Evolutionary conservation across 2,888 invertebrate species (phyloP).

Genomic region (Bimastos eiseni): DNA sequence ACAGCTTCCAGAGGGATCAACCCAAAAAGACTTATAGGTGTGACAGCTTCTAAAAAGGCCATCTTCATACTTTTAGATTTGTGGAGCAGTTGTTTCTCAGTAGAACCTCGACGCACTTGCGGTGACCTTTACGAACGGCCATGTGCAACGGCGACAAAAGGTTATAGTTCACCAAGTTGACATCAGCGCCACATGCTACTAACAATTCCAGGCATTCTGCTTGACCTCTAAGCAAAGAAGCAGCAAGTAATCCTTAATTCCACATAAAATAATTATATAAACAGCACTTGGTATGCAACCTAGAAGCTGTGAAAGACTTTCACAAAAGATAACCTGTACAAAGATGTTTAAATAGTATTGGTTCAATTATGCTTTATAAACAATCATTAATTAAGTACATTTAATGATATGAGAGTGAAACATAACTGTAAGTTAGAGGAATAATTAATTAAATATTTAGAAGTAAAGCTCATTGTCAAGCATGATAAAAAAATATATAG

Average conservation of each 20-base stretch:
- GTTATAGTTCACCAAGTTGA: not conserved
- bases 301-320: not conserved
- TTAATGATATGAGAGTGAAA: not conserved
- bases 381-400: not conserved
- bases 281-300: not conserved
- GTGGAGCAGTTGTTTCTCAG: constrained; percentile 17
- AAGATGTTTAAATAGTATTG: not conserved
- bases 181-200: not conserved
- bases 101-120: not conserved
- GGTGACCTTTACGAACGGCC: constrained; percentile 18
- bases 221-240: not conserved
- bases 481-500: too few species aligned
- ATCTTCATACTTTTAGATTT: constrained; percentile 9
- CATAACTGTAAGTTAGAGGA: not conserved
- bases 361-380: not conserved
- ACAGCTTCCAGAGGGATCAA: too few species aligned
- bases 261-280: not conserved
- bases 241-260: not conserved
- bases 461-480: not conserved
- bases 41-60: not conserved
- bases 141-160: not conserved
- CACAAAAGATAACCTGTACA: not conserved
- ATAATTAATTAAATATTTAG: not conserved
- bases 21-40: not conserved
- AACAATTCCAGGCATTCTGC: not conserved